A percentile compares a stretch with the other conserved stretches of the same genome.
Conservation (phyloP, 30 jellyfish, hydroid and myxozoan genomes). For the Chironex yamaguchii region DNA sequence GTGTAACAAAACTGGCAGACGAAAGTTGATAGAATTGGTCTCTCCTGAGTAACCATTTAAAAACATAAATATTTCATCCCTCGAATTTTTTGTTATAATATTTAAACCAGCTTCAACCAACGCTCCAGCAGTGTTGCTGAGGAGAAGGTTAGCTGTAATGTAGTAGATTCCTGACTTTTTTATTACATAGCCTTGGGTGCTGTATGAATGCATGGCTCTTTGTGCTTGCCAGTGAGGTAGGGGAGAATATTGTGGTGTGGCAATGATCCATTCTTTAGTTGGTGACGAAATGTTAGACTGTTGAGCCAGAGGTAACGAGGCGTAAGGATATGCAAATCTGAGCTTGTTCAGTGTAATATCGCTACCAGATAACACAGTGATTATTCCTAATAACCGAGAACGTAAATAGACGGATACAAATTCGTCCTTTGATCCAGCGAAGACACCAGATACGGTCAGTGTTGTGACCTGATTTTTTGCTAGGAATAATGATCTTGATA, state of each 20-base stretch:
- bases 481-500: not conserved
- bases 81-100: not conserved
- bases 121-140: not conserved
- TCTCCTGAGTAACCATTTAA: not conserved
- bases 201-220: not conserved
- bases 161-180: conserved; percentile 60
- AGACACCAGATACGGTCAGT: not conserved
- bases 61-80: not conserved
- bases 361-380: not conserved
- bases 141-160: conserved; percentile 24
- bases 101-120: conserved; percentile 4
- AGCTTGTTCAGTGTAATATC: not conserved
- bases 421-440: not conserved
- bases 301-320: not conserved
- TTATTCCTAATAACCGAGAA: not conserved
- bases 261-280: not conserved
- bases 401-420: not conserved
- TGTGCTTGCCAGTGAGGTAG: not conserved
- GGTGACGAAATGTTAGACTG: not conserved
- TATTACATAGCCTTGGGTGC: not conserved
- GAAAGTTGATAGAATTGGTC: conserved; percentile 22
- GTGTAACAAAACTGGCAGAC: conserved; percentile 1
- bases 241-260: not conserved
- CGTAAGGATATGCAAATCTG: not conserved
- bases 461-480: not conserved